Evolutionary conservation across 1,140 invertebrate genomes (phyloP), one percentile per base, ranked within the genome.

Genomic region (Drosophila grimshawi): DNA sequence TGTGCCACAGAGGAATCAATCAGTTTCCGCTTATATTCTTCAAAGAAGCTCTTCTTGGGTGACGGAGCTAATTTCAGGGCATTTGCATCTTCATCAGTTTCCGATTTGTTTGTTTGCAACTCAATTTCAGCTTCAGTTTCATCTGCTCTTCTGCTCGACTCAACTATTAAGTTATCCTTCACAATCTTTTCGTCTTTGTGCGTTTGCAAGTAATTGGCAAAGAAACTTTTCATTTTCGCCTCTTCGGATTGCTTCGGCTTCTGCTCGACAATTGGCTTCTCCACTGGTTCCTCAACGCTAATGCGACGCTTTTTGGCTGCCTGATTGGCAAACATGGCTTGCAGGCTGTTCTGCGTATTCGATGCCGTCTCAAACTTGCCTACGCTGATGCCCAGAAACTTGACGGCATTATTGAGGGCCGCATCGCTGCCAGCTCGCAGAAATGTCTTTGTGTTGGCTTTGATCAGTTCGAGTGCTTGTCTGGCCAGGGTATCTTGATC

Each of bases 371-470:
- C 93, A 93, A 98, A 98, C 92, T 97, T 97, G 2, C 95, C 94
- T 19, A 95, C 96, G 75, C 96, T 96, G 2, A 97, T 93, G 4
- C 96, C 95, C 5, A 97, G 92, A 90, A 95, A 96, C 64, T 94
- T 94, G 11, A 97, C 94, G 1, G 94, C 93, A 65, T 94, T 93
- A 75, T 94, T 93, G 2, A 94, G 80, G 33, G 81, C 93, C 49
- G 92, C 88, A 32, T 94, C 77, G 43, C 78, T 83, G 7, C 90
- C 86, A 3, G 81, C 7, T n/a, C 85, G 77, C 11, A 88, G 59
- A 61, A 93, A 91, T 51, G 86, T 79, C 49, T 93, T 92, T 3
- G 93, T 94, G 63, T 93, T 93, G 81, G 94, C 94, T 71, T 93
- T 93, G 27, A 97, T 92, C 76, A 96, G 76, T 66, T 95, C 94